These are phyloP conservation scores for Anseranas semipalmata DNA, from an alignment of 2,113 vertebrate genomes.

Conservation along the genomic window DNA sequence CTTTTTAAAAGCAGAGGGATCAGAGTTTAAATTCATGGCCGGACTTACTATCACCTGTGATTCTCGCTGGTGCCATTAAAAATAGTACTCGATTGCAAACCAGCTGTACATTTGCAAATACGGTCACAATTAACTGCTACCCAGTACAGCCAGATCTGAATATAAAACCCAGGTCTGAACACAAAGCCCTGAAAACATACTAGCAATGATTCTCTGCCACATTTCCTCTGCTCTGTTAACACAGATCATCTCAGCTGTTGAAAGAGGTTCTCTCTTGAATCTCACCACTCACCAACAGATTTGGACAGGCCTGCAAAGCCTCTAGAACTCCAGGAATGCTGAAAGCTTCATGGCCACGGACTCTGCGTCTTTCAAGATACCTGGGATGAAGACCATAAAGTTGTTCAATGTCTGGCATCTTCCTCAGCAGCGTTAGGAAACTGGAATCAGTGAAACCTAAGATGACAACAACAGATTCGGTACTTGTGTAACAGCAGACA, in stretches of 20 bases:
- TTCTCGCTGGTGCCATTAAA: neutral
- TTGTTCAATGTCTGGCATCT: conserved; percentile 98
- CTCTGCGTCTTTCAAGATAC: conserved; percentile 93
- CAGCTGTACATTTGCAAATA: neutral
- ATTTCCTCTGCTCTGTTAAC: neutral
- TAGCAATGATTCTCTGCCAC: neutral
- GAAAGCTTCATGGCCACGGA: conserved; percentile 94
- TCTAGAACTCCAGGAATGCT: conserved; percentile 98
- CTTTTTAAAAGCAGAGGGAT: neutral
- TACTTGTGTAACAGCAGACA: conserved; percentile 25
- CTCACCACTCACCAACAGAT: conserved; percentile 87
- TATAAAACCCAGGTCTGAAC: neutral
- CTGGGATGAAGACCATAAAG: conserved; percentile 97
- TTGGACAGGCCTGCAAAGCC: conserved; percentile 95
- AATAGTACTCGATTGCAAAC: neutral
- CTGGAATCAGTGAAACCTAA: conserved; percentile 97
- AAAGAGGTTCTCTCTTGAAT: neutral
- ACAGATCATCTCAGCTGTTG: neutral
- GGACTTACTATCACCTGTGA: neutral
- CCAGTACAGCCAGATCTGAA: neutral
- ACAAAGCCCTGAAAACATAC: neutral
- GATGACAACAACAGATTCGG: conserved; percentile 62
- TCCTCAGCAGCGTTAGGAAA: conserved; percentile 94
- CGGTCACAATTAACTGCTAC: neutral
- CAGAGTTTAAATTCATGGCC: neutral